Evolutionary conservation across 2,888 invertebrate genomes (phyloP).

Genomic region (Drosophila recens): DNA sequence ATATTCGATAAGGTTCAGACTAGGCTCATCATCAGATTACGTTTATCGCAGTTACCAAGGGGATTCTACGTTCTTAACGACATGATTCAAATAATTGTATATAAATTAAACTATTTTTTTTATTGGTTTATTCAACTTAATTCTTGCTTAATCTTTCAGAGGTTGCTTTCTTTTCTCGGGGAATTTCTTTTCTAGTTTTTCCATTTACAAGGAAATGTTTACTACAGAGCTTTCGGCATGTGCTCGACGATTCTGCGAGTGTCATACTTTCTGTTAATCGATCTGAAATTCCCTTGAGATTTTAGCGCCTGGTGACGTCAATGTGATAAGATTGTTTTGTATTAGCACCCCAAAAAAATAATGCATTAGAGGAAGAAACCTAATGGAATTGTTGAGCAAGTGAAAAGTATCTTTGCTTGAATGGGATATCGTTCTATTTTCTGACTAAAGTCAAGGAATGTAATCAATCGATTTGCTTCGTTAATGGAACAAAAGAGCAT

Average conservation of each 20-base stretch:
- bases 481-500: conserved; percentile 4
- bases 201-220: neutral
- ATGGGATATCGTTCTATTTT: neutral
- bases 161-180: neutral
- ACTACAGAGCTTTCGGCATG: neutral
- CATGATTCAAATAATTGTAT: neutral
- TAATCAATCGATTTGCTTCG: conserved; percentile 1
- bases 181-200: neutral
- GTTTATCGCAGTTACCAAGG: conserved; percentile 12
- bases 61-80: neutral
- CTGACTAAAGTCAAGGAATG: conserved; percentile 3
- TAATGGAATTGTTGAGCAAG: conserved; percentile 9
- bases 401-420: neutral
- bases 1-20: conserved; percentile 40
- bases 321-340: conserved; percentile 16
- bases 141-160: neutral
- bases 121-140: neutral
- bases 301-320: conserved; percentile 23
- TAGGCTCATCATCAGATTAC: conserved; percentile 9
- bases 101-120: neutral
- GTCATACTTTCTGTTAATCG: conserved; percentile 22
- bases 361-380: neutral
- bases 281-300: conserved; percentile 53
- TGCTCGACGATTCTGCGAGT: neutral
- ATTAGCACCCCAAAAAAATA: conserved; percentile 1